Evolutionary conservation across 2,113 vertebrate species (phyloP).

Genomic region (Xenus cinereus): DNA sequence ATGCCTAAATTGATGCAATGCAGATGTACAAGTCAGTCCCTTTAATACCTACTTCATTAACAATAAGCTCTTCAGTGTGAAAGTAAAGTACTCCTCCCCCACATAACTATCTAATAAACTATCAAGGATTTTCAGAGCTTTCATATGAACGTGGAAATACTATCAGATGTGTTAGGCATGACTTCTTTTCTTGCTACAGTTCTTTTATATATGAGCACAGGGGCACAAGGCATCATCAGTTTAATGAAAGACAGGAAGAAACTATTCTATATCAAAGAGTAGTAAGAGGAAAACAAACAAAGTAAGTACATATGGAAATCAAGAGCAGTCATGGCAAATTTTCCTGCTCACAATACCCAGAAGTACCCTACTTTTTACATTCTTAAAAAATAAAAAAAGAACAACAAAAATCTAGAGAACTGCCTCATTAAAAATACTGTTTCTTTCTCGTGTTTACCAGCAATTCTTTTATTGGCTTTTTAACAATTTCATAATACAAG

Average conservation of each 20-base stretch:
- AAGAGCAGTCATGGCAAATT: constrained; percentile 1
- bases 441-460: background rate
- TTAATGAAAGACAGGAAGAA: constrained; percentile 63
- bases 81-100: background rate
- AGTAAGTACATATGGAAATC: constrained; percentile 31
- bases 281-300: constrained; percentile 48
- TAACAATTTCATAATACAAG: background rate
- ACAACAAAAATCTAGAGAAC: background rate
- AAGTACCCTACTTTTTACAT: background rate
- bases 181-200: constrained; percentile 30
- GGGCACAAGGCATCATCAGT: background rate
- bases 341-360: constrained; percentile 25
- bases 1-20: background rate
- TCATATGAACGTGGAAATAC: background rate
- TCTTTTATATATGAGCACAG: background rate
- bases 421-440: background rate
- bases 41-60: constrained; percentile 37
- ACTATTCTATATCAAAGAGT: constrained; percentile 53
- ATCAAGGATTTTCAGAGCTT: constrained; percentile 19
- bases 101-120: constrained; percentile 32
- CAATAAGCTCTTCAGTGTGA: constrained; percentile 24
- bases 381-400: background rate
- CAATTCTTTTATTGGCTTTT: background rate
- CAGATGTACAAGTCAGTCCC: background rate
- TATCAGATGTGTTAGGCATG: constrained; percentile 52